Percentiles rank a stretch among this genome's conserved stretches.
phyloP scores from a whole-genome alignment of 2,113 vertebrate genomes.

The Nibea albiflora region DNA sequence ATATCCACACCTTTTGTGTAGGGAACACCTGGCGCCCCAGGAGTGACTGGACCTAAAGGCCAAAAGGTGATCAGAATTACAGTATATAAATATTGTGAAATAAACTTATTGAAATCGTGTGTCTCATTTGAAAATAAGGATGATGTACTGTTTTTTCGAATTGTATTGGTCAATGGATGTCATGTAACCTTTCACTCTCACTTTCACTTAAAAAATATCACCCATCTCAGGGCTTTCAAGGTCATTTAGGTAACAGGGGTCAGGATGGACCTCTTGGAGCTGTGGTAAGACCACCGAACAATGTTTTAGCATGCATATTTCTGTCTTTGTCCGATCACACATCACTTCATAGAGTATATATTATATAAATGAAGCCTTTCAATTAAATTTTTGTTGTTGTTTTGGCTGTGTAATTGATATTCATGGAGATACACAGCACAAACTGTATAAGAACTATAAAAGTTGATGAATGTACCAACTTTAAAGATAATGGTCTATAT shows the following conservation, averaged over 20 bases:
- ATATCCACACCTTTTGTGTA: constrained; percentile 52
- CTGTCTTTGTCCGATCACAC: neutral
- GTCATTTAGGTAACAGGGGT: constrained; percentile 73
- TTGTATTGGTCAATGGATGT: neutral
- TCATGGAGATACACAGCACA: neutral
- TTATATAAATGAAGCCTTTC: neutral
- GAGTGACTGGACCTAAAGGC: constrained; percentile 77
- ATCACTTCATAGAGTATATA: neutral
- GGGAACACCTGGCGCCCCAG: constrained; percentile 75
- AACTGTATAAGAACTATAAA: neutral
- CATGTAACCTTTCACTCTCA: neutral
- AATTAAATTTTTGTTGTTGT: neutral
- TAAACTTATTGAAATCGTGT: neutral
- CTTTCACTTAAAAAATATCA: neutral
- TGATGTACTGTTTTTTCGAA: neutral
- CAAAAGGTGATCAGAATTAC: constrained; percentile 71
- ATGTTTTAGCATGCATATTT: neutral
- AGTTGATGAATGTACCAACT: neutral
- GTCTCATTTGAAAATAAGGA: neutral
- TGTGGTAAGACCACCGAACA: constrained; percentile 62
- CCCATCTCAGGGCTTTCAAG: constrained; percentile 74
- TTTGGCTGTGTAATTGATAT: neutral
- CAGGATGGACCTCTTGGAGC: constrained; percentile 76
- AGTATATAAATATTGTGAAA: neutral
- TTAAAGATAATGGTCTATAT: neutral